Conservation (phyloP, 2,797 vertebrate genomes). For the Sebastes minor region DNA sequence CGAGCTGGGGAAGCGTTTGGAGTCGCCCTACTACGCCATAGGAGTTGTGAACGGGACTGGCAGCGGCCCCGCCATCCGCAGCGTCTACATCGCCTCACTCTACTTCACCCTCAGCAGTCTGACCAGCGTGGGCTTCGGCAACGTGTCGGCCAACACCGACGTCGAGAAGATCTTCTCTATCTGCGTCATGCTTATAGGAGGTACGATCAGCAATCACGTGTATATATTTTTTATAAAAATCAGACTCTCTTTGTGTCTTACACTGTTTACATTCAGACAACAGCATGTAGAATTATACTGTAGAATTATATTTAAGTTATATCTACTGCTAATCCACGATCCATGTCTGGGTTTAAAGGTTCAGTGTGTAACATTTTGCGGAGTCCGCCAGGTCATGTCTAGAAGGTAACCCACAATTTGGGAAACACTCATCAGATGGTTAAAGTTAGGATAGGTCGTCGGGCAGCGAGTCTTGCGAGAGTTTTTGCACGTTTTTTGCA, state of each 20-base stretch:
- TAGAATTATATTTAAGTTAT: background rate
- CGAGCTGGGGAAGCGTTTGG: conserved; percentile 94
- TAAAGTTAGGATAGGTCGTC: too few relatives aligned
- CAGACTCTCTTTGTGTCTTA: background rate
- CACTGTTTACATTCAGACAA: background rate
- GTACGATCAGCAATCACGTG: conserved; percentile 68
- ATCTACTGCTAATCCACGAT: background rate
- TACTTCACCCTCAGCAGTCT: conserved; percentile 99
- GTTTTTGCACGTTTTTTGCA: too few relatives aligned
- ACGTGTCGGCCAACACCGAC: conserved; percentile 96
- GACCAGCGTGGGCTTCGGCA: conserved; percentile 98
- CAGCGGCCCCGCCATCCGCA: conserved; percentile 89
- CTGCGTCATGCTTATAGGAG: conserved; percentile 97
- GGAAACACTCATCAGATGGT: too few relatives aligned
- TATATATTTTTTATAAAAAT: background rate
- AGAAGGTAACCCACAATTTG: too few relatives aligned
- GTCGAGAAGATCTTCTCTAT: conserved; percentile 98
- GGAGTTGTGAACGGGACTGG: conserved; percentile 54
- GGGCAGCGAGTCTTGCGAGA: too few relatives aligned
- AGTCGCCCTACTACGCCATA: conserved; percentile 86
- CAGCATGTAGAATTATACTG: background rate
- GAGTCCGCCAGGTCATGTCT: too few relatives aligned
- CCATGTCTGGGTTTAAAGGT: too few relatives aligned
- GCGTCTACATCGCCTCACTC: conserved; percentile 94
- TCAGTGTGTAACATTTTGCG: too few relatives aligned